phyloP scores from a whole-genome alignment of 2,888 invertebrate species.

The Psylliodes chrysocephalus region DNA sequence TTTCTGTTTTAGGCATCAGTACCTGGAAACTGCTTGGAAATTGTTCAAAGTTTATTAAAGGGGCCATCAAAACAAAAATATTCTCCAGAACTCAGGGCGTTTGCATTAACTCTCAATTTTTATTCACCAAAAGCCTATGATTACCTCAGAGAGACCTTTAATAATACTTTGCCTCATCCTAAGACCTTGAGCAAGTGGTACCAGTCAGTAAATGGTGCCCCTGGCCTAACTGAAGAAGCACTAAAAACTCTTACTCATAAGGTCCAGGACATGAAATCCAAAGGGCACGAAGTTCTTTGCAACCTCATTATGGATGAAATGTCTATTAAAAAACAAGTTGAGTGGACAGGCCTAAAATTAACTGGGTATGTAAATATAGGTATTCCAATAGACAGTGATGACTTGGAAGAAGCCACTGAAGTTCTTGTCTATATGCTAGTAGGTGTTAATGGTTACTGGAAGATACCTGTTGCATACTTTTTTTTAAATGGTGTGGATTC shows the following conservation, averaged over 20 bases:
- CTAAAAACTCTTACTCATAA: slow-evolving; percentile 37
- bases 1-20: too few species aligned
- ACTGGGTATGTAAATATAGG: slow-evolving; percentile 50
- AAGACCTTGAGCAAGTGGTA: too few species aligned
- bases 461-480: slow-evolving; percentile 49
- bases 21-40: too few species aligned
- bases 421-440: too few species aligned
- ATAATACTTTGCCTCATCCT: too few species aligned
- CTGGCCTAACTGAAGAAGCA: slow-evolving; percentile 44
- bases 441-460: slow-evolving; percentile 51
- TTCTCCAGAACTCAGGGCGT: too few species aligned
- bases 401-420: slow-evolving; percentile 35
- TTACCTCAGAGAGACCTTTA: too few species aligned
- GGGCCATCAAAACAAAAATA: too few species aligned
- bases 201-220: slow-evolving; percentile 41
- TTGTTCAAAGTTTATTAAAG: too few species aligned
- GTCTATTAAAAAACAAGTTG: slow-evolving; percentile 46
- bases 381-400: slow-evolving; percentile 42
- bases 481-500: slow-evolving; percentile 41
- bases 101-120: too few species aligned
- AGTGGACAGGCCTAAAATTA: slow-evolving; percentile 46
- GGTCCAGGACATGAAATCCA: slow-evolving; percentile 26
- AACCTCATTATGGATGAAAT: slow-evolving; percentile 51
- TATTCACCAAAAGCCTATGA: too few species aligned
- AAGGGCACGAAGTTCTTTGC: slow-evolving; percentile 32